A percentile compares a stretch with the other conserved stretches of the same genome.
phyloP scores from a whole-genome alignment of 2,797 vertebrate species.

The Rhinoraja longicauda region DNA sequence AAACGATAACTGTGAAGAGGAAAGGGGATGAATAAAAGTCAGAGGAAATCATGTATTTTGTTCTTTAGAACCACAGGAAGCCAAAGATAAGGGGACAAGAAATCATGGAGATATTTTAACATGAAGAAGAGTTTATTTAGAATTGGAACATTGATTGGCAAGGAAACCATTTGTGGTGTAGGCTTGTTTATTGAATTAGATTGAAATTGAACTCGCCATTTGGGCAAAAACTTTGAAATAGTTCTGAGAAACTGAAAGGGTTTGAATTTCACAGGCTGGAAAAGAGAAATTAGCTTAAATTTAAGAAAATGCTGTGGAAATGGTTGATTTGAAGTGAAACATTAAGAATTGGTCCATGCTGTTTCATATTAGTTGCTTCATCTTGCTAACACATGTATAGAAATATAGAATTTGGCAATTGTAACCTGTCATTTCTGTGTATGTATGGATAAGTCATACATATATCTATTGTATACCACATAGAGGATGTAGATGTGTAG shows the following conservation, averaged over 20 bases:
- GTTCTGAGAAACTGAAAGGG: neutral
- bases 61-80: neutral
- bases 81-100: neutral
- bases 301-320: neutral
- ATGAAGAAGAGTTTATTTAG: neutral
- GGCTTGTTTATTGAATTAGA: neutral
- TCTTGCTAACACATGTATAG: conserved; percentile 31
- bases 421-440: neutral
- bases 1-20: neutral
- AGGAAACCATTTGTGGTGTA: neutral
- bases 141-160: neutral
- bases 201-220: neutral
- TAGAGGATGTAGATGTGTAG: neutral
- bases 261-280: neutral
- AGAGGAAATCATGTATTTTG: neutral
- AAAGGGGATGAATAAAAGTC: neutral
- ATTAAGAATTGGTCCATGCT: no score
- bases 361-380: neutral
- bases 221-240: neutral
- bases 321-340: neutral
- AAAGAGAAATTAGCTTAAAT: neutral
- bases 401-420: neutral
- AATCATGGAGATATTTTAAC: neutral
- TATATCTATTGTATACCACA: neutral
- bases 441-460: neutral